Conservation (phyloP, 2,797 vertebrate species). For the Anabas testudineus region DNA sequence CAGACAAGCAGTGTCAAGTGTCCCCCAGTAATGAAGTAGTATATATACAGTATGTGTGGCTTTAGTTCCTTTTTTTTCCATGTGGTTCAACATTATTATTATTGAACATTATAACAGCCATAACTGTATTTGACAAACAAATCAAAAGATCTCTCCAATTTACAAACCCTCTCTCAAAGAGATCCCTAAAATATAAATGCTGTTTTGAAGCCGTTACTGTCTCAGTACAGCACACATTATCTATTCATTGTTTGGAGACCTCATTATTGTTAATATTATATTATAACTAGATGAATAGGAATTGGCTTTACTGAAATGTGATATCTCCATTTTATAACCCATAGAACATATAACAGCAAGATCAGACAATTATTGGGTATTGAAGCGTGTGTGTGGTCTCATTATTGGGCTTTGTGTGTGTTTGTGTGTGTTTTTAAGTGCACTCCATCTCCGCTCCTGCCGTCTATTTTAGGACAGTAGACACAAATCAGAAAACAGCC, state of each 20-base stretch:
- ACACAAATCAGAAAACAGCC: constrained; percentile 58
- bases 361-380: constrained; percentile 46
- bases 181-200: not conserved
- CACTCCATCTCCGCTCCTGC: constrained; percentile 46
- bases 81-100: too few relatives aligned
- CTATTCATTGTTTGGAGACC: not conserved
- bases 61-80: too few relatives aligned
- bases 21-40: too few relatives aligned
- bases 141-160: too few relatives aligned
- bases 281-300: constrained; percentile 1
- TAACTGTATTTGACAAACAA: not conserved
- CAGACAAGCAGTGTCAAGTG: too few relatives aligned
- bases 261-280: not conserved
- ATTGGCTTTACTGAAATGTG: constrained; percentile 2
- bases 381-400: constrained; percentile 13
- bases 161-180: too few relatives aligned
- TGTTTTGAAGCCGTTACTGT: not conserved
- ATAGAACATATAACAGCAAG: constrained; percentile 25
- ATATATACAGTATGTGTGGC: too few relatives aligned
- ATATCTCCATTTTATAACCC: constrained; percentile 13
- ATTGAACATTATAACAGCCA: too few relatives aligned
- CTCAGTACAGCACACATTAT: not conserved
- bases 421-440: constrained; percentile 56
- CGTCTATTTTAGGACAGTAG: constrained; percentile 58
- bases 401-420: constrained; percentile 31